Conservation (phyloP, 2,888 invertebrate genomes). For the Mythimna pallens region DNA sequence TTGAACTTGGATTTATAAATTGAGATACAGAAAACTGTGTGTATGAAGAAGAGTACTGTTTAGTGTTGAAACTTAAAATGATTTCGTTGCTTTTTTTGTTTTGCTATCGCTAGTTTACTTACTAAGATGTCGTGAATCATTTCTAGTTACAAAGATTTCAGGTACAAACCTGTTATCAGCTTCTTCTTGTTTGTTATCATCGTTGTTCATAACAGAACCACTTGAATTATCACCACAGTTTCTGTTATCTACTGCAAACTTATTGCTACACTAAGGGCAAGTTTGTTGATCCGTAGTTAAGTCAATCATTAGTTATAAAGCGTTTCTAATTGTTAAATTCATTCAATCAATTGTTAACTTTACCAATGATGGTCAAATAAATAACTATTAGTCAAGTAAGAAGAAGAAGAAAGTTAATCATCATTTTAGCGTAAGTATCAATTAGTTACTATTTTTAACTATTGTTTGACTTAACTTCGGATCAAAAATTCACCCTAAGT, state of each 20-base stretch:
- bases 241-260: conserved; percentile 17
- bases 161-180: conserved; percentile 14
- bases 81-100: neutral
- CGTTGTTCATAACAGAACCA: conserved; percentile 6
- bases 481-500: too few relatives aligned
- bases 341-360: too few relatives aligned
- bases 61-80: conserved; percentile 5
- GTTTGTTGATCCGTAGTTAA: neutral
- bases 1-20: conserved; percentile 23
- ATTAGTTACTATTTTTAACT: too few relatives aligned
- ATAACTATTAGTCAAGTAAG: too few relatives aligned
- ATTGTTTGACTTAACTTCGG: too few relatives aligned
- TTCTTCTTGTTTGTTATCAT: conserved; percentile 1
- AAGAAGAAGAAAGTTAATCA: too few relatives aligned
- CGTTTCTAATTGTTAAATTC: too few relatives aligned
- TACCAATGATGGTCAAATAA: too few relatives aligned
- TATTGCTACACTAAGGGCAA: conserved; percentile 20
- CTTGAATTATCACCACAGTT: conserved; percentile 26
- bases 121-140: conserved; percentile 24
- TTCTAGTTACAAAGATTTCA: conserved; percentile 11
- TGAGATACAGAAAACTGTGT: conserved; percentile 4
- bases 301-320: too few relatives aligned
- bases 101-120: neutral
- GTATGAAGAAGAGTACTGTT: neutral
- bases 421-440: too few relatives aligned